Percentiles rank a stretch among this genome's conserved stretches.
Evolutionary conservation across 2,888 invertebrate genomes (phyloP).

Genomic region (Nasonia oneida): DNA sequence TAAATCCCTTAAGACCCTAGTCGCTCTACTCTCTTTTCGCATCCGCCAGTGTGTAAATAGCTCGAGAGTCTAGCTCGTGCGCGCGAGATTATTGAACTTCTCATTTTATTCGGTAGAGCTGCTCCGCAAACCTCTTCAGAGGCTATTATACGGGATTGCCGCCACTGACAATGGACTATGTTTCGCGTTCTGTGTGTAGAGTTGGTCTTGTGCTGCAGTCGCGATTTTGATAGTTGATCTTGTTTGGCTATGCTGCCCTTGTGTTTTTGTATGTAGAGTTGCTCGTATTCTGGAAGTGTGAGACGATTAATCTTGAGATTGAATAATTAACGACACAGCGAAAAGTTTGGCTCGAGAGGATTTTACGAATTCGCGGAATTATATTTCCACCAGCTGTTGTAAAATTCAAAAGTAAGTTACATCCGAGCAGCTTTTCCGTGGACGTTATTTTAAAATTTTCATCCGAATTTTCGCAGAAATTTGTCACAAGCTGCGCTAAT

Average conservation of each 20-base stretch:
- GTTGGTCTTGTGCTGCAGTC: not conserved
- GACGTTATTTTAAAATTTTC: no score
- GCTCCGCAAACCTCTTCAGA: not conserved
- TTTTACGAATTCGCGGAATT: no score
- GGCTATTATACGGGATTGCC: slow-evolving; percentile 4
- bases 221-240: not conserved
- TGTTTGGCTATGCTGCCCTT: not conserved
- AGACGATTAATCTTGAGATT: not conserved
- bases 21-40: not conserved
- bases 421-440: no score
- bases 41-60: not conserved
- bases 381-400: no score
- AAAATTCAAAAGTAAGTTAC: no score
- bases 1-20: slow-evolving; percentile 35
- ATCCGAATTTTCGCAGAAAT: no score
- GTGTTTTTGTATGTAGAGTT: not conserved
- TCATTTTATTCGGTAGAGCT: slow-evolving; percentile 13
- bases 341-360: no score
- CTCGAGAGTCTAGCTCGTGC: no score
- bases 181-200: not conserved
- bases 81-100: slow-evolving; percentile 25
- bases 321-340: not conserved
- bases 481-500: no score
- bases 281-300: not conserved
- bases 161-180: not conserved